Evolutionary conservation across 2,797 vertebrate species (phyloP).

Genomic region (Glossophaga mutica): DNA sequence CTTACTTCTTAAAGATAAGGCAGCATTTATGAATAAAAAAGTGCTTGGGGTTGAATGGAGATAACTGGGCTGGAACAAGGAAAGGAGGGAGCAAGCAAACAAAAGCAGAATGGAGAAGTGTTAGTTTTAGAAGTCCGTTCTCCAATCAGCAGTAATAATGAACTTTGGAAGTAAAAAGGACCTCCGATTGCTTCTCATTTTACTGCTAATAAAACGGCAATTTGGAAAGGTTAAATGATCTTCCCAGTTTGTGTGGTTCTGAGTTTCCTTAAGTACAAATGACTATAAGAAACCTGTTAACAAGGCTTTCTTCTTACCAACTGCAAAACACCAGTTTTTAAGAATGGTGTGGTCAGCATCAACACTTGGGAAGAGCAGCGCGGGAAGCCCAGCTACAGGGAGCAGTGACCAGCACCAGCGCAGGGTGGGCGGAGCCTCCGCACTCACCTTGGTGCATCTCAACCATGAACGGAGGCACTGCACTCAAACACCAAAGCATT

Average conservation of each 20-base stretch:
- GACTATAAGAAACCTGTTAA: neutral
- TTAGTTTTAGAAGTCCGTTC: neutral
- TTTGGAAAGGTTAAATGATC: neutral
- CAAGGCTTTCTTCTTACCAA: neutral
- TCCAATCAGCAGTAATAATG: neutral
- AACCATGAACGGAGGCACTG: neutral
- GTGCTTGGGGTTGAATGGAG: neutral
- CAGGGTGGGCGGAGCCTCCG: neutral
- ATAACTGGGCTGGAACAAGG: neutral
- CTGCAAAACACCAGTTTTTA: neutral
- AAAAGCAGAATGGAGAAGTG: neutral
- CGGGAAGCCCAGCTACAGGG: neutral
- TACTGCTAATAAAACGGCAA: neutral
- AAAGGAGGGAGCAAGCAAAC: neutral
- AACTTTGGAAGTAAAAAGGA: neutral
- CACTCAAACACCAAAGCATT: neutral
- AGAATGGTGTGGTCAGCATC: neutral
- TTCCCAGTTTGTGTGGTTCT: neutral
- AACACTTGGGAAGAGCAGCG: neutral
- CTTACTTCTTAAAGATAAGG: neutral
- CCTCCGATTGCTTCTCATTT: neutral
- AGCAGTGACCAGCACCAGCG: no score
- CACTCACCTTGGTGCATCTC: accelerated
- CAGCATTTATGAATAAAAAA: neutral
- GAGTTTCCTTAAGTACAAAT: neutral